phyloP scores from a whole-genome alignment of 2,888 invertebrate genomes.

The Diachrysia chrysitis region DNA sequence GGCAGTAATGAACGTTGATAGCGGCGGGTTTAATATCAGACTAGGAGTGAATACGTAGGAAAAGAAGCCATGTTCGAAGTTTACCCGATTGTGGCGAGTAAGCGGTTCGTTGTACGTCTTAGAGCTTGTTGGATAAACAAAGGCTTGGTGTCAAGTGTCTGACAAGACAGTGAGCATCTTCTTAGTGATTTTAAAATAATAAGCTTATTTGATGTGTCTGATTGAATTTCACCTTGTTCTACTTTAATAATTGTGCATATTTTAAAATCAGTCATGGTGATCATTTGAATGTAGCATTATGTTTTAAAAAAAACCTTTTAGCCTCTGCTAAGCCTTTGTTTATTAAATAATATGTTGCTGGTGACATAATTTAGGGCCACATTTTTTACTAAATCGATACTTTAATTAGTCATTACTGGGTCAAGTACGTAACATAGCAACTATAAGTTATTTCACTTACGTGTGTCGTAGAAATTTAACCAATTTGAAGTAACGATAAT shows the following conservation, averaged over 20 bases:
- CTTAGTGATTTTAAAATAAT: neutral
- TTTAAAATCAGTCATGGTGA: no score
- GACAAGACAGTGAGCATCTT: neutral
- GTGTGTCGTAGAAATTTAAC: neutral
- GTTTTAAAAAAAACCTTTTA: no score
- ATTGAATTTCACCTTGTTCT: no score
- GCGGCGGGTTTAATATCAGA: slow-evolving; percentile 16
- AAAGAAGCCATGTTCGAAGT: slow-evolving; percentile 39
- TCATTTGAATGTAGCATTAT: no score
- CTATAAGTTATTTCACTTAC: slow-evolving; percentile 1
- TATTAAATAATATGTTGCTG: slow-evolving; percentile 16
- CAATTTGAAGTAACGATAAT: neutral
- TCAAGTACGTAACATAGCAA: slow-evolving; percentile 38
- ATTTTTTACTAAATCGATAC: slow-evolving; percentile 26
- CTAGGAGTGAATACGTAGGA: slow-evolving; percentile 18
- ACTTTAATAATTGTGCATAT: no score
- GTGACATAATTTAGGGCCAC: slow-evolving; percentile 37
- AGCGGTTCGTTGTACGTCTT: slow-evolving; percentile 17
- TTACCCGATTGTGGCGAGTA: slow-evolving; percentile 18
- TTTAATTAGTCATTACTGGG: slow-evolving; percentile 44
- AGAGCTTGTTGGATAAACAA: slow-evolving; percentile 24
- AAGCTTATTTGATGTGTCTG: neutral
- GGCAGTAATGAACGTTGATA: slow-evolving; percentile 24
- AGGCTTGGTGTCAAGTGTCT: slow-evolving; percentile 6
- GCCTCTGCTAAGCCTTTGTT: no score